Conservation (phyloP, 1,140 invertebrate species). For the Penaeus vannamei region DNA sequence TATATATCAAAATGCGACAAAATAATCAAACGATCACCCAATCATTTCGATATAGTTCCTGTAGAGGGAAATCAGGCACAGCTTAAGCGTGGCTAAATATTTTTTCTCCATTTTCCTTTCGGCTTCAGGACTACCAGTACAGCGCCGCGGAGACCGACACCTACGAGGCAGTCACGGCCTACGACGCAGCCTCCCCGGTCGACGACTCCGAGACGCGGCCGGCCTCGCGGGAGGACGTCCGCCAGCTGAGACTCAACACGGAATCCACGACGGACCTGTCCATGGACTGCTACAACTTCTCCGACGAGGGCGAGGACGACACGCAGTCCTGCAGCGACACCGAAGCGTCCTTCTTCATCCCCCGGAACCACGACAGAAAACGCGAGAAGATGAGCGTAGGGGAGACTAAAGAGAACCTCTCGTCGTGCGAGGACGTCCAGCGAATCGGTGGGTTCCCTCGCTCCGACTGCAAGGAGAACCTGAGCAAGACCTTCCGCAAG, state of each 20-base stretch:
- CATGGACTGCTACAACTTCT: slow-evolving; percentile 50
- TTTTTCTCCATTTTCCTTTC: neutral
- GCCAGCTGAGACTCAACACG: slow-evolving; percentile 52
- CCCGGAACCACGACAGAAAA: slow-evolving; percentile 25
- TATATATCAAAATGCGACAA: too few species aligned
- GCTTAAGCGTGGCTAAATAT: too few species aligned
- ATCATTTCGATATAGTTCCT: too few species aligned
- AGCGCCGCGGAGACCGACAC: slow-evolving; percentile 38
- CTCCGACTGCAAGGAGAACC: too few species aligned
- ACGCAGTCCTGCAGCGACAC: slow-evolving; percentile 60
- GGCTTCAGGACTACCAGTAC: slow-evolving; percentile 50
- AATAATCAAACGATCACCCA: too few species aligned
- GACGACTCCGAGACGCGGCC: neutral
- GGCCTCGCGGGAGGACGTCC: neutral
- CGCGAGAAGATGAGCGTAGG: neutral
- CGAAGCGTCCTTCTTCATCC: slow-evolving; percentile 58
- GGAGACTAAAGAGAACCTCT: slow-evolving; percentile 10
- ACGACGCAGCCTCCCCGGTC: slow-evolving; percentile 14
- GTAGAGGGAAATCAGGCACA: neutral
- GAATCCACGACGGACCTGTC: slow-evolving; percentile 58
- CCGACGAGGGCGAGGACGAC: slow-evolving; percentile 41
- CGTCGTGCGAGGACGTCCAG: slow-evolving; percentile 26
- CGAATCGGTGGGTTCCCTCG: neutral
- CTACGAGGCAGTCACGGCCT: slow-evolving; percentile 49
- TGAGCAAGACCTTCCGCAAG: too few species aligned